Conservation (phyloP, 2,797 vertebrate species). For the Liparis tanakae region DNA sequence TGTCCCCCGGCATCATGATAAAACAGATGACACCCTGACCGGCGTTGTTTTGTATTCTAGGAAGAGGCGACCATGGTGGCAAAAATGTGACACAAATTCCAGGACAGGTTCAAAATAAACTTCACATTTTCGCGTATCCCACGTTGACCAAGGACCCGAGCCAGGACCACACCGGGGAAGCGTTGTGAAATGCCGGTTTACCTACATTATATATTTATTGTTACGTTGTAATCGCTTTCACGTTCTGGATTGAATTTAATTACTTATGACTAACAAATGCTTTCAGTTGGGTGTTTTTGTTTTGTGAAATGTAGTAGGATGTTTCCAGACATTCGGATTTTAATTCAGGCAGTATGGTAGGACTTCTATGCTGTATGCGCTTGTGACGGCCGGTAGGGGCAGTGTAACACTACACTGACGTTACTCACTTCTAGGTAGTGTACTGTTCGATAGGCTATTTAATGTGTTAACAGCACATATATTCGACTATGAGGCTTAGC, state of each 20-base stretch:
- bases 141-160: constrained; percentile 82
- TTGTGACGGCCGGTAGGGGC: background rate
- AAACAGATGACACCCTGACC: background rate
- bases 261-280: fast-evolving
- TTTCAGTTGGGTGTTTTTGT: fast-evolving
- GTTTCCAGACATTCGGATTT: background rate
- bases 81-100: background rate
- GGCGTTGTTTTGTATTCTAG: background rate
- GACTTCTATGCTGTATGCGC: background rate
- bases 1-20: constrained; percentile 96
- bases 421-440: background rate
- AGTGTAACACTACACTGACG: background rate
- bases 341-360: constrained; percentile 34
- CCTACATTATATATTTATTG: fast-evolving
- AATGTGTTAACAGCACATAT: background rate
- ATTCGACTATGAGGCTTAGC: background rate
- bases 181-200: constrained; percentile 47
- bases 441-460: background rate
- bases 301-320: fast-evolving
- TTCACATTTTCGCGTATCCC: constrained; percentile 76
- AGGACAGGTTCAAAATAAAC: constrained; percentile 66
- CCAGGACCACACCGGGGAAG: constrained; percentile 48
- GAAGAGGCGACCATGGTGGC: background rate
- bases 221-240: fast-evolving
- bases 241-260: fast-evolving